These are phyloP conservation scores for Gymnarchus niloticus DNA, from an alignment of 2,113 vertebrate species.

Conservation along the genomic window DNA sequence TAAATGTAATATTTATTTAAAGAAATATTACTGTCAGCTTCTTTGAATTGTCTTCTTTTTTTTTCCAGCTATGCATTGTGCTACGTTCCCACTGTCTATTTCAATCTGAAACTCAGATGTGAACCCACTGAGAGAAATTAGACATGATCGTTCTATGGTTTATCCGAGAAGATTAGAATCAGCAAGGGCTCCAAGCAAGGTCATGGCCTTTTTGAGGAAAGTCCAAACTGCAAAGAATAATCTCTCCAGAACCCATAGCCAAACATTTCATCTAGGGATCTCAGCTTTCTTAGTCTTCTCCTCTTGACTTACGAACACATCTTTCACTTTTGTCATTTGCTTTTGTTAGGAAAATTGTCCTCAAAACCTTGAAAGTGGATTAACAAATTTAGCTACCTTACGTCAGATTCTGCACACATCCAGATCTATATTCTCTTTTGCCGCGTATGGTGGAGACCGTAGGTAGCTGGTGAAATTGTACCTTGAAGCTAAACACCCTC, in stretches of 20 bases:
- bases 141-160: constrained; percentile 25
- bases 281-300: constrained; percentile 21
- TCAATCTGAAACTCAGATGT: constrained; percentile 28
- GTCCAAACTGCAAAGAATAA: constrained; percentile 23
- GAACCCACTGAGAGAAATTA: constrained; percentile 23
- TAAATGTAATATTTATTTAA: not conserved
- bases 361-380: constrained; percentile 16
- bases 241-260: not conserved
- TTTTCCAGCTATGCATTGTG: not conserved
- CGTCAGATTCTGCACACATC: constrained; percentile 22
- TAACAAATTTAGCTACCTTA: constrained; percentile 33
- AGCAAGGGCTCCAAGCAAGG: constrained; percentile 8
- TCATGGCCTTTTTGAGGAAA: constrained; percentile 25
- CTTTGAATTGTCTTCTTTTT: constrained; percentile 24
- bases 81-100: constrained; percentile 14
- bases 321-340: constrained; percentile 35
- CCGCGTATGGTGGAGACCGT: constrained; percentile 25
- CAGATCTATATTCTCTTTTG: constrained; percentile 20
- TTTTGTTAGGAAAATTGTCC: not conserved
- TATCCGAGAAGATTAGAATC: constrained; percentile 35
- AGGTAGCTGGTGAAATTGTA: not conserved
- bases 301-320: constrained; percentile 29
- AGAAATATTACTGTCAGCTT: constrained; percentile 29
- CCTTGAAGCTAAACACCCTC: constrained; percentile 41
- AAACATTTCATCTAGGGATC: not conserved